These are phyloP conservation scores for Podarcis lilfordi DNA, from an alignment of 2,797 vertebrate genomes.

Conservation along the genomic window DNA sequence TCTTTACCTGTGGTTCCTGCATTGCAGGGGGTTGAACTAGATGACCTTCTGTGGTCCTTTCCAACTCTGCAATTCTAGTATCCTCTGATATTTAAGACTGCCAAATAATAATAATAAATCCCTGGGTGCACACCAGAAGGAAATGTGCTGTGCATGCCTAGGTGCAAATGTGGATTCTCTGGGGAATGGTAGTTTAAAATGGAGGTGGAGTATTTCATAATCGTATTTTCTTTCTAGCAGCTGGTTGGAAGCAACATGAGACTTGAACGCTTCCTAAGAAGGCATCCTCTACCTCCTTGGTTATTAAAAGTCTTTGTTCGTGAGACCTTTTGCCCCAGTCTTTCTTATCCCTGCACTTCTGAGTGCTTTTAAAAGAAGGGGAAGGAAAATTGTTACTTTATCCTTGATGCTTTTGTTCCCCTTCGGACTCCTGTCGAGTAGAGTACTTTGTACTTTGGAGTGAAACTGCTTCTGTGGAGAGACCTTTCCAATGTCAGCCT, in stretches of 20 bases:
- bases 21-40: too few species aligned
- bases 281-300: neutral
- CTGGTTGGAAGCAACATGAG: neutral
- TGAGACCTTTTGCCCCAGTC: neutral
- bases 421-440: neutral
- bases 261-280: neutral
- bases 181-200: neutral
- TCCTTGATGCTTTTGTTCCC: slow-evolving; percentile 2
- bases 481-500: slow-evolving; percentile 1
- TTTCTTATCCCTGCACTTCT: too few species aligned
- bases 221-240: neutral
- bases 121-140: too few species aligned
- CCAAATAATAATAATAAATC: too few species aligned
- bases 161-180: too few species aligned
- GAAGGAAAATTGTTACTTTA: neutral
- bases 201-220: neutral
- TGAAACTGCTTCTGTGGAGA: neutral
- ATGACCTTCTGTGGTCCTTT: too few species aligned
- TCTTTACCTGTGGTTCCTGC: too few species aligned
- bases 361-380: neutral
- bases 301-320: neutral
- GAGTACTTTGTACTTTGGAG: slow-evolving; percentile 1
- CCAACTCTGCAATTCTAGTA: too few species aligned
- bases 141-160: too few species aligned
- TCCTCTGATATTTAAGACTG: too few species aligned